Evolutionary conservation across 2,113 vertebrate genomes (phyloP).

Genomic region (Lasiurus cinereus): DNA sequence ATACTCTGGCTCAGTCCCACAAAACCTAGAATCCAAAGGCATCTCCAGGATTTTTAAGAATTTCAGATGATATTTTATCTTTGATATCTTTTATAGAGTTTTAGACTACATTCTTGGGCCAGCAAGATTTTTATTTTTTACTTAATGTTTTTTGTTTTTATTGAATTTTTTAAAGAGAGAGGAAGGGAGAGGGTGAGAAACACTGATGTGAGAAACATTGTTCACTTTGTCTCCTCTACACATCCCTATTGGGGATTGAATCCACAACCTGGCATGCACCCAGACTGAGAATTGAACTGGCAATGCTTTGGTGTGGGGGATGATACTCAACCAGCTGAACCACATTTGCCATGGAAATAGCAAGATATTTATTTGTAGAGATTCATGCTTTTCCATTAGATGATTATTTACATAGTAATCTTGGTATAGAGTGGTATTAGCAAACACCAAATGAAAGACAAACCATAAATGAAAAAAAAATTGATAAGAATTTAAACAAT

Average conservation of each 20-base stretch:
- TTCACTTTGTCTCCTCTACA: no score
- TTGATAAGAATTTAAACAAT: background rate
- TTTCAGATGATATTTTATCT: background rate
- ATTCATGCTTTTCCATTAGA: background rate
- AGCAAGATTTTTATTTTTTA: background rate
- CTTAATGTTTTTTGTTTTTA: no score
- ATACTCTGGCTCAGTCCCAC: background rate
- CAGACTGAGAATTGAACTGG: no score
- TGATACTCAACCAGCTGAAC: no score
- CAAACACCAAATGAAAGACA: constrained; percentile 9
- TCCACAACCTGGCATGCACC: no score
- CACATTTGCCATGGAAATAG: background rate
- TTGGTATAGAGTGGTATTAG: background rate
- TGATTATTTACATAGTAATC: background rate
- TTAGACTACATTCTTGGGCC: background rate
- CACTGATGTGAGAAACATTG: no score
- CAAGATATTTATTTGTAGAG: background rate
- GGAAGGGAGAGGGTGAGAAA: no score
- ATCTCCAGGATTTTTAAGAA: background rate
- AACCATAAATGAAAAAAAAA: background rate
- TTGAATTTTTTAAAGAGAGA: no score
- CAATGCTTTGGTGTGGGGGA: no score
- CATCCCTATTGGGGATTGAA: no score
- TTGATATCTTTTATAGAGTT: background rate
- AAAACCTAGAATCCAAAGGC: background rate